Percentiles rank a stretch among this genome's conserved stretches.
Evolutionary conservation across 2,113 vertebrate species (phyloP).

Genomic region (Phyllopteryx taeniolatus): DNA sequence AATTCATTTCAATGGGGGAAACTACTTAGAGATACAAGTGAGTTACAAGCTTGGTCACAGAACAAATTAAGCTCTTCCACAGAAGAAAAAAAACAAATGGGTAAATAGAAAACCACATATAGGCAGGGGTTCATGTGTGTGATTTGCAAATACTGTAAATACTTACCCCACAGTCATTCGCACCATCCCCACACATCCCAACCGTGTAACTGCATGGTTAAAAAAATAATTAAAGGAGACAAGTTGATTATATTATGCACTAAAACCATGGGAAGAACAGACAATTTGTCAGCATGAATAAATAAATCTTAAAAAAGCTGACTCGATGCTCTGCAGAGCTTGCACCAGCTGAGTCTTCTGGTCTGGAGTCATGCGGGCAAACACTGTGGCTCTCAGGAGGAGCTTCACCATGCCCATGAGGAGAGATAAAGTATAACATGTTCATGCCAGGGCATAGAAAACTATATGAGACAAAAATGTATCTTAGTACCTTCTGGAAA

Average conservation of each 20-base stretch:
- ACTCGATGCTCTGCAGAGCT: slow-evolving; percentile 93
- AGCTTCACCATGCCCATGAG: slow-evolving; percentile 71
- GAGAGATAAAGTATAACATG: slow-evolving; percentile 15
- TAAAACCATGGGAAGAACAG: background rate
- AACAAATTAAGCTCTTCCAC: too few relatives aligned
- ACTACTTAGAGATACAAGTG: too few relatives aligned
- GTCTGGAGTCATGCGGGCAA: slow-evolving; percentile 95
- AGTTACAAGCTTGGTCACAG: too few relatives aligned
- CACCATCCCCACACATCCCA: slow-evolving; percentile 97
- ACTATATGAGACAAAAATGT: background rate
- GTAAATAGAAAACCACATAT: too few relatives aligned
- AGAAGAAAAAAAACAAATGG: too few relatives aligned
- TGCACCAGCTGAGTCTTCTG: slow-evolving; percentile 97
- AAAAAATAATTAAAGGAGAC: background rate
- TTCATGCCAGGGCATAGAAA: background rate
- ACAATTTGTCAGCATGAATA: too few relatives aligned
- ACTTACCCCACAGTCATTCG: slow-evolving; percentile 98
- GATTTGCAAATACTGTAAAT: background rate
- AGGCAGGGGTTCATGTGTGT: too few relatives aligned
- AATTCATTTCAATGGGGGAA: too few relatives aligned
- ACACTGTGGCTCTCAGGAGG: slow-evolving; percentile 85
- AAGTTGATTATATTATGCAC: background rate
- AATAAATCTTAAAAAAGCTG: slow-evolving; percentile 44
- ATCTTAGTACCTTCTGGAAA: slow-evolving; percentile 81
- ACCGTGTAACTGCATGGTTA: slow-evolving; percentile 85